Conservation (phyloP, 2,888 invertebrate genomes). For the Deilephila elpenor region DNA sequence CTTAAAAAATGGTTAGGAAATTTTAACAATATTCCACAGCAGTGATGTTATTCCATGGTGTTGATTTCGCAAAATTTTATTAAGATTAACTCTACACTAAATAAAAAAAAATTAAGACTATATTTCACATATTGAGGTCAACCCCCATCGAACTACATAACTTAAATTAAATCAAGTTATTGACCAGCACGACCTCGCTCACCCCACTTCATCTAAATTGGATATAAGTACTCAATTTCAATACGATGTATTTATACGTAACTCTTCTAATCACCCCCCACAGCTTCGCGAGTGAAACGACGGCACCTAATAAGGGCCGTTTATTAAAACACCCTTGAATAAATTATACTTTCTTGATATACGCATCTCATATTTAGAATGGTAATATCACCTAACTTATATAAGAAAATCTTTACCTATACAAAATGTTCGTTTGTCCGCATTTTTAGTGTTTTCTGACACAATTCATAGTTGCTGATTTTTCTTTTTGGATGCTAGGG, state of each 20-base stretch:
- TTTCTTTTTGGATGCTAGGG: too few relatives aligned
- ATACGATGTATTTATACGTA: too few relatives aligned
- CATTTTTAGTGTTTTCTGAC: not conserved
- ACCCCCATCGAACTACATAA: too few relatives aligned
- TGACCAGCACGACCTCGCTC: not conserved
- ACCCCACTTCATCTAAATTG: not conserved
- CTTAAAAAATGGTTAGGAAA: too few relatives aligned
- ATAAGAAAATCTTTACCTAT: not conserved
- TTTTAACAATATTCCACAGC: too few relatives aligned
- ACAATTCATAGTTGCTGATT: too few relatives aligned
- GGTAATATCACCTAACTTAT: not conserved
- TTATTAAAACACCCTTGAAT: conserved; percentile 25
- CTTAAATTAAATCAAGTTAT: too few relatives aligned
- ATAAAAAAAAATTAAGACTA: too few relatives aligned
- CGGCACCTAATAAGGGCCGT: conserved; percentile 12
- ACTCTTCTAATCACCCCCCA: conserved; percentile 18
- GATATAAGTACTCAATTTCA: conserved; percentile 10
- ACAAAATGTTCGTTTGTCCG: not conserved
- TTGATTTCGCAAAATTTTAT: too few relatives aligned
- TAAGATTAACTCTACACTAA: too few relatives aligned
- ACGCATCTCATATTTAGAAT: not conserved
- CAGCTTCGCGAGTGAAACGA: not conserved
- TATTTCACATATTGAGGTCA: too few relatives aligned
- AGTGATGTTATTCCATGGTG: too few relatives aligned
- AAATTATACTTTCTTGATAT: conserved; percentile 17